Percentiles rank a stretch among this genome's conserved stretches.
Conservation (phyloP, 1,140 invertebrate species). For the Hylyphantes graminicola region DNA sequence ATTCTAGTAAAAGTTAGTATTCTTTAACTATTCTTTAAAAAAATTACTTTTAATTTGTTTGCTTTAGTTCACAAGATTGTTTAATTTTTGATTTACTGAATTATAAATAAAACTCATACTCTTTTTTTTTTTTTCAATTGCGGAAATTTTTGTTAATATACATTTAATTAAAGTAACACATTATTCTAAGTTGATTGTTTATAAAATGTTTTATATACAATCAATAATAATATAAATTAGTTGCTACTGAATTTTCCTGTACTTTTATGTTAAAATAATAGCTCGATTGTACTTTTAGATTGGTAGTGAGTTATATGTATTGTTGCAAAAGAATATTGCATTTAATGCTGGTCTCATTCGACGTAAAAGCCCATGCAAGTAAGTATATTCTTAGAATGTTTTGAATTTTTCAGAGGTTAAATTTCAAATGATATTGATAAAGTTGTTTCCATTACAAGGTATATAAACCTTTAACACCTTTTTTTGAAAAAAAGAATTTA, state of each 20-base stretch:
- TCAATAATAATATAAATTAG: too few species aligned
- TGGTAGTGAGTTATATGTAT: conserved; percentile 26
- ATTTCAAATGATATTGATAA: background rate
- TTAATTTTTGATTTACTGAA: background rate
- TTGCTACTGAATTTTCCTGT: too few species aligned
- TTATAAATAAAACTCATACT: background rate
- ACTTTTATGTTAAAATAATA: background rate
- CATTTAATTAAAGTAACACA: too few species aligned
- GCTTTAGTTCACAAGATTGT: background rate
- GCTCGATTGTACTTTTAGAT: conserved; percentile 20
- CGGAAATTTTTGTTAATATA: too few species aligned
- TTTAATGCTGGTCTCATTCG: conserved; percentile 11
- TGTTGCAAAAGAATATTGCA: conserved; percentile 10
- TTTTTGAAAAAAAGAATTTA: too few species aligned
- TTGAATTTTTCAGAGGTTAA: background rate
- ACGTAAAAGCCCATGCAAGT: conserved; percentile 13
- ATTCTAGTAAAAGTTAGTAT: conserved; percentile 26
- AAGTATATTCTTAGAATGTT: background rate
- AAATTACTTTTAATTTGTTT: background rate
- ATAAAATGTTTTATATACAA: too few species aligned
- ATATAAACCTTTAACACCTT: background rate
- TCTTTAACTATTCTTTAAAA: background rate
- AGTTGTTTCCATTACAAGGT: background rate
- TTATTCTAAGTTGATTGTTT: too few species aligned
- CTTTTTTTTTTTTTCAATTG: too few species aligned